These are phyloP conservation scores for Sapajus apella DNA, from an alignment of 2,113 vertebrate genomes.

Conservation along the genomic window DNA sequence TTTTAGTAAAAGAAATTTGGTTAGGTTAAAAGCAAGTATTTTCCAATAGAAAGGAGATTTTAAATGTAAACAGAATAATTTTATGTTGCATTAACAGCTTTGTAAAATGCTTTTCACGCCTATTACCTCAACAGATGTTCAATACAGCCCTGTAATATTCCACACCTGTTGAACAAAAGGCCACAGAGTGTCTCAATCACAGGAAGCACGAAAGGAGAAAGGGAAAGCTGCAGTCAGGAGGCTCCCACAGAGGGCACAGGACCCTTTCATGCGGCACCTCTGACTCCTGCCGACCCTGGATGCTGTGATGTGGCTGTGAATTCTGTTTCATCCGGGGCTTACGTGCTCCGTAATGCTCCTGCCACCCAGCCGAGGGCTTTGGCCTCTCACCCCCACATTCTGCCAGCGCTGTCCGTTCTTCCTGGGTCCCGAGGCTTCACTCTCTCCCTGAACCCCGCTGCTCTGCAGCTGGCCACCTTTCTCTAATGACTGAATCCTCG, in stretches of 20 bases:
- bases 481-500: background rate
- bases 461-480: background rate
- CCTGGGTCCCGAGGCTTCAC: background rate
- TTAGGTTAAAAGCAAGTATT: background rate
- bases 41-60: background rate
- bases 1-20: background rate
- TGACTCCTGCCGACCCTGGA: background rate
- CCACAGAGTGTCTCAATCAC: fast-evolving
- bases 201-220: background rate
- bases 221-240: background rate
- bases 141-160: background rate
- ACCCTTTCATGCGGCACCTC: background rate
- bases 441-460: background rate
- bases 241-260: fast-evolving
- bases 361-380: background rate
- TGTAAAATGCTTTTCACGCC: background rate
- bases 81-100: background rate
- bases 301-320: fast-evolving
- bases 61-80: background rate
- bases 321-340: background rate
- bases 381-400: background rate
- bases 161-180: background rate
- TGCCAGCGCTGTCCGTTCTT: background rate
- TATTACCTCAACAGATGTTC: background rate
- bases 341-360: no score